Evolutionary conservation across 2,797 vertebrate genomes (phyloP), one percentile per base, ranked within the genome.

Genomic region (Chelon auratus): DNA sequence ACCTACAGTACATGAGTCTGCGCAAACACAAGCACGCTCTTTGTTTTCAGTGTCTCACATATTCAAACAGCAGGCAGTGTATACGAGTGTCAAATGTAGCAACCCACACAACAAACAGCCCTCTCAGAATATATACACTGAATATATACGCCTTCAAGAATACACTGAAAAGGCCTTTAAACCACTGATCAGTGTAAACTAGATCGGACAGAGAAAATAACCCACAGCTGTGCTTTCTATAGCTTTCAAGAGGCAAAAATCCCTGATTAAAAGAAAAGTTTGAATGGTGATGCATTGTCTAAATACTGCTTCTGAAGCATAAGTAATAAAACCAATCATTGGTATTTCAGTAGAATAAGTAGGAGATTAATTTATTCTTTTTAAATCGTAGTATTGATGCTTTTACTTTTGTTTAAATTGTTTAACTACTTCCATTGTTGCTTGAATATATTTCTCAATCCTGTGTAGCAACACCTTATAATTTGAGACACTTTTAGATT

Each of bases 11-110:
- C 48, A 56, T 64, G 63, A 61, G 72, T 30, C 45, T 59, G 36
- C 69, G 75, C 62, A 83, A 67, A 82, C 43, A 56, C 78, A 75
- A 70, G 64, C 67, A 59, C 33, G n/a, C 17, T 62, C 53, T 67
- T 80, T 80, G 64, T 79, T 18, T 13, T 60, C 14, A 1, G 47
- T 47, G 57, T 72, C 39, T 67, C 55, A 37, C 66, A 52, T 39
- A 62, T 70, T 79, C 72, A 87, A 80, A 87, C 73, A 80, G 60
- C 73, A 80, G 60, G 74, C 52, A 52, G 54, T 72, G 68, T 75
- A 40, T 42, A 72, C 57, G 62, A 40, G 33, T 22, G 55, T 57
- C 37, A 61, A 77, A 83, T 47, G 73, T 70, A 56, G 63, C 63
- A 75, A 61, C 61, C 45, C 76, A 62, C 60, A 73, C 42, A 61